Evolutionary conservation across 2,113 vertebrate genomes (phyloP).

Genomic region (Macrotis lagotis): DNA sequence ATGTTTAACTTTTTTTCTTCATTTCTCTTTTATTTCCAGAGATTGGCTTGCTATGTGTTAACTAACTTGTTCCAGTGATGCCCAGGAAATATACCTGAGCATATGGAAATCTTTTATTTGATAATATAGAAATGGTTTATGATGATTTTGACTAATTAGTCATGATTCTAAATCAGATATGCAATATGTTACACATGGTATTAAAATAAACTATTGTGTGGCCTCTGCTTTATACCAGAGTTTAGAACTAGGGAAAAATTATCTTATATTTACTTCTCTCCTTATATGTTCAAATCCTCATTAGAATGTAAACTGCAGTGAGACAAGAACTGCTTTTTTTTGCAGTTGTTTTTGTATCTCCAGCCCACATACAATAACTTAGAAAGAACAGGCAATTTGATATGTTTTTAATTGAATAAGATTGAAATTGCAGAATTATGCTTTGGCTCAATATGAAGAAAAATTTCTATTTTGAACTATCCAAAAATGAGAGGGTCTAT

Average conservation of each 20-base stretch:
- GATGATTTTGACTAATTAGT: neutral
- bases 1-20: conserved; percentile 58
- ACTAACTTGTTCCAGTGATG: conserved; percentile 22
- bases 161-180: neutral
- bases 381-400: neutral
- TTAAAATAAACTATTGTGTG: neutral
- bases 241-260: neutral
- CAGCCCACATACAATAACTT: neutral
- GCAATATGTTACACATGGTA: neutral
- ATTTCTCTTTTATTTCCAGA: conserved; percentile 59
- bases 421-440: neutral
- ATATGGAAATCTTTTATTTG: neutral
- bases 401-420: neutral
- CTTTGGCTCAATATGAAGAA: neutral
- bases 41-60: neutral
- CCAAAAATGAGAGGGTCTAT: neutral
- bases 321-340: neutral
- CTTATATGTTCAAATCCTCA: neutral
- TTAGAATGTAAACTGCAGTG: neutral
- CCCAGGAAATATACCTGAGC: neutral
- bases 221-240: neutral
- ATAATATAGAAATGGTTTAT: neutral
- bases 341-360: neutral
- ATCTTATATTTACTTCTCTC: neutral
- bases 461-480: neutral